phyloP scores from a whole-genome alignment of 2,113 vertebrate species.

The Peucedramus taeniatus region DNA sequence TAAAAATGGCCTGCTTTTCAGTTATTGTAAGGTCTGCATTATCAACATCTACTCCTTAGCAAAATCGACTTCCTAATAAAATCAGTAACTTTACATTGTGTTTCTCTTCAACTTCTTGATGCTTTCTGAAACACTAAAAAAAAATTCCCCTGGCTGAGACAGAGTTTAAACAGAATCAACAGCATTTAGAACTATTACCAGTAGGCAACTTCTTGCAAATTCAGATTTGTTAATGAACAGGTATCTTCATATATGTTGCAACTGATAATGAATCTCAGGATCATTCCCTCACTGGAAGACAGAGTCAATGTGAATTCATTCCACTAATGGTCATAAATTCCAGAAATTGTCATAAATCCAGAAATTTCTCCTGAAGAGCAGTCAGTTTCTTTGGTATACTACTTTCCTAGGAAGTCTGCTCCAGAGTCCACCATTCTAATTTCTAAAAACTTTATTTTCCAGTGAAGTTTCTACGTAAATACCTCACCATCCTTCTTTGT shows the following conservation, averaged over 20 bases:
- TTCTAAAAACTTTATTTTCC: background rate
- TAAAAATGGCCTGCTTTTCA: background rate
- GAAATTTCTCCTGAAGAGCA: background rate
- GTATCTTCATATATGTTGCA: background rate
- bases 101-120: background rate
- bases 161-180: background rate
- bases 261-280: background rate
- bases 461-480: background rate
- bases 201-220: background rate
- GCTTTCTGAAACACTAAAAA: background rate
- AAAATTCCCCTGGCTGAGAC: background rate
- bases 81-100: background rate
- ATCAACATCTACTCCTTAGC: background rate
- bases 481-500: background rate
- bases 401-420: background rate
- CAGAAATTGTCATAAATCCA: background rate
- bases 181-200: background rate
- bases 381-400: background rate
- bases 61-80: background rate
- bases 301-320: background rate
- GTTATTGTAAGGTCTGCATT: background rate
- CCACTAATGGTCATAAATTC: background rate
- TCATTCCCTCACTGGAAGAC: background rate
- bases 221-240: background rate
- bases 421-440: background rate